Percentiles rank a stretch among this genome's conserved stretches.
Conservation (phyloP, 2,797 vertebrate species). For the Stomatorhinus walkeri region DNA sequence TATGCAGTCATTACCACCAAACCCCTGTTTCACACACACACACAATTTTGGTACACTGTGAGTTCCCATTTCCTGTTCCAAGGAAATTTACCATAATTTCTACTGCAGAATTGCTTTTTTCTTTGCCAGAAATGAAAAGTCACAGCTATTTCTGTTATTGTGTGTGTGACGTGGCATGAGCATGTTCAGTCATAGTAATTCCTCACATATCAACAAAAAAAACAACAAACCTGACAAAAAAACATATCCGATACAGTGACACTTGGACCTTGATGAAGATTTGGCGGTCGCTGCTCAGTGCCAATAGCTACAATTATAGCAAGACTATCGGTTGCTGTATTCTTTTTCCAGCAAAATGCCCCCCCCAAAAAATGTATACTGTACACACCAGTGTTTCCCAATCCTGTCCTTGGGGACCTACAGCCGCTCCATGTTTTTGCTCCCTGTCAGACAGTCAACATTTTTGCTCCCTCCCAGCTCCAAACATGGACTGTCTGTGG, state of each 20-base stretch:
- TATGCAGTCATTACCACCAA: background rate
- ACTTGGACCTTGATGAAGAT: background rate
- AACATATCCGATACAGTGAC: background rate
- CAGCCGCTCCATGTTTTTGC: background rate
- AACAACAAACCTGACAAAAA: background rate
- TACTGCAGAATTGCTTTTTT: background rate
- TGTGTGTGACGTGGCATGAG: background rate
- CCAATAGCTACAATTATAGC: background rate
- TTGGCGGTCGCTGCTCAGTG: background rate
- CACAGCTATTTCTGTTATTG: background rate
- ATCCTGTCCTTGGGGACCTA: background rate
- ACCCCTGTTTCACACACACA: background rate
- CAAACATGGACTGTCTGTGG: background rate
- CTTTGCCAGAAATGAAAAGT: background rate
- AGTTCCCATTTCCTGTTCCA: background rate
- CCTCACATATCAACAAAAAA: no score
- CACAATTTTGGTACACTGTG: background rate
- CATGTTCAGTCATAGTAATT: background rate
- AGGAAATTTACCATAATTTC: background rate
- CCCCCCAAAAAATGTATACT: background rate
- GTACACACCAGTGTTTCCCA: background rate
- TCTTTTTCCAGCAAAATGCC: background rate
- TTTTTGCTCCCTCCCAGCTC: background rate
- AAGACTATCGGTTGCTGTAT: background rate
- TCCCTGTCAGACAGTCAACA: background rate